Conservation (phyloP, 2,888 invertebrate genomes). For the Augochlorella aurata region DNA sequence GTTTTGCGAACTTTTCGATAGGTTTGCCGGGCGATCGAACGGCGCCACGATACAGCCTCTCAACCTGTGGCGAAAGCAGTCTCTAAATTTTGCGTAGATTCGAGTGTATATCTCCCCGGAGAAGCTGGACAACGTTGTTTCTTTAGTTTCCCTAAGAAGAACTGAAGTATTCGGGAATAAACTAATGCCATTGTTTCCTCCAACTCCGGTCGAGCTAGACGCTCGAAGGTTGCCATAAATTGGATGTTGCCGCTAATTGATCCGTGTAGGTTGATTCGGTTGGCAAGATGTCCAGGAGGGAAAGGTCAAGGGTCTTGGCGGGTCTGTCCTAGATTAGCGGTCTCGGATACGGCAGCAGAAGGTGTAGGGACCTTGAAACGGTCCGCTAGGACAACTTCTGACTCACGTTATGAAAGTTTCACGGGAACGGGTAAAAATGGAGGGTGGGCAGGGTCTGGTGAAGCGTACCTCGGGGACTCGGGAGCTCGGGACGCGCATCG, state of each 20-base stretch:
- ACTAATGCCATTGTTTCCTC: no score
- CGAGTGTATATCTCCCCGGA: no score
- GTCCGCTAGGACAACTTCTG: neutral
- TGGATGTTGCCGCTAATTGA: no score
- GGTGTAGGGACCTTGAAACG: neutral
- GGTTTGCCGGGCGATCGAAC: neutral
- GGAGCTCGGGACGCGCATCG: constrained; percentile 9
- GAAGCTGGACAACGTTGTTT: no score
- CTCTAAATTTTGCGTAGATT: no score
- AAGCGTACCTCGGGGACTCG: constrained; percentile 13
- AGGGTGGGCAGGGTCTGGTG: neutral
- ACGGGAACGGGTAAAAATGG: neutral
- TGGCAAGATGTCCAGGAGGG: no score
- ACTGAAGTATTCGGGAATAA: no score
- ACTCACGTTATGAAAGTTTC: neutral
- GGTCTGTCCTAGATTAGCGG: neutral
- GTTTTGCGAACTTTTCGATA: neutral
- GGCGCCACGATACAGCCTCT: neutral
- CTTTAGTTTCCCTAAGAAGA: no score
- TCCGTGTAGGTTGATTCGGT: no score
- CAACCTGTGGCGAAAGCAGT: neutral
- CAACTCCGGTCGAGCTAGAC: no score
- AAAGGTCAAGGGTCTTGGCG: no score
- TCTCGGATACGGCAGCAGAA: neutral
- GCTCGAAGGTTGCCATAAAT: no score